These are phyloP conservation scores for Eunapius fragilis DNA, from an alignment of 37 sponge, comb jelly and placozoan species.

Conservation along the genomic window DNA sequence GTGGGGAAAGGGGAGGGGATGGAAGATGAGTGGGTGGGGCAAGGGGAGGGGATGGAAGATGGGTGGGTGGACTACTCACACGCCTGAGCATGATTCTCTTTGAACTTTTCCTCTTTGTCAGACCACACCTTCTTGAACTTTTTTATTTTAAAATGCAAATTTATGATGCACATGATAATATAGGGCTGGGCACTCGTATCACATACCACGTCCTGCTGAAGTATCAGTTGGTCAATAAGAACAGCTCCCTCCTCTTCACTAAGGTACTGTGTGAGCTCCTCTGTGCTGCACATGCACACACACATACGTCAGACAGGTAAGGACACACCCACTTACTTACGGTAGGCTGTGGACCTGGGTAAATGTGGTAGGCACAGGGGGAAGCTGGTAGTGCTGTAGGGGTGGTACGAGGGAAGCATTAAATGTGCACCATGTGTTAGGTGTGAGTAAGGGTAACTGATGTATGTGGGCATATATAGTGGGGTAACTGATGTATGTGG, in stretches of 20 bases:
- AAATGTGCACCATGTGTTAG: no score
- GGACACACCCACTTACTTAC: background rate
- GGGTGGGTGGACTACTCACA: background rate
- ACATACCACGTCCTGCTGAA: constrained; percentile 51
- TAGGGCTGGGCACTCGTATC: background rate
- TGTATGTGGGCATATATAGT: background rate
- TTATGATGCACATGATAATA: background rate
- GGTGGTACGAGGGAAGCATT: constrained; percentile 9
- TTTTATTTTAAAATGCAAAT: background rate
- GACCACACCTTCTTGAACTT: constrained; percentile 57
- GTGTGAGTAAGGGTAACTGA: no score
- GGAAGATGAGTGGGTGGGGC: background rate
- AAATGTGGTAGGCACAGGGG: background rate
- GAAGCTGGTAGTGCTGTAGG: background rate
- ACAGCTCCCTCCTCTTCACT: constrained; percentile 56
- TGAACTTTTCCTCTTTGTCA: constrained; percentile 48
- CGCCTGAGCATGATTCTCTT: constrained; percentile 62
- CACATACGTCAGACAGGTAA: background rate
- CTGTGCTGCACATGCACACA: constrained; percentile 18
- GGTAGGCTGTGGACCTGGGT: background rate
- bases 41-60: background rate
- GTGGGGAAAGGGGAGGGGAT: background rate
- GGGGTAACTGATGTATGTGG: no score
- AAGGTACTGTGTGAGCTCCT: constrained; percentile 53
- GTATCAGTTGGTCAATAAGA: constrained; percentile 39